Conservation (phyloP, 2,113 vertebrate genomes). For the Peromyscus polionotus region DNA sequence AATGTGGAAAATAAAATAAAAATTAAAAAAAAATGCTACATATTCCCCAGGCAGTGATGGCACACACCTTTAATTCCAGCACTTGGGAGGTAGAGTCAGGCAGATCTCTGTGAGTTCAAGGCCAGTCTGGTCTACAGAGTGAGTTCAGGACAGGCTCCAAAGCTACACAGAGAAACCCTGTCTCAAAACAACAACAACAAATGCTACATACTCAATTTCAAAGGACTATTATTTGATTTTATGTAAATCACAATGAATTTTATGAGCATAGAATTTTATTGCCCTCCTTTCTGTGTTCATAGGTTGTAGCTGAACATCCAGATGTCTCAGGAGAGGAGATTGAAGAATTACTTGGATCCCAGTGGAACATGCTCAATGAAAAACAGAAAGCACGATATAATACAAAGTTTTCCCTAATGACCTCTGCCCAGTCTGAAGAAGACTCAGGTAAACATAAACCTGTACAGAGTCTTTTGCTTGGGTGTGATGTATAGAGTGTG, state of each 20-base stretch:
- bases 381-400: constrained; percentile 92
- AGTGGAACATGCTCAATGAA: constrained; percentile 90
- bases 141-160: too few relatives aligned
- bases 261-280: not conserved
- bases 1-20: constrained; percentile 57
- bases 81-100: too few relatives aligned
- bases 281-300: constrained; percentile 36
- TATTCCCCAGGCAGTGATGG: too few relatives aligned
- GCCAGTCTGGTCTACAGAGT: too few relatives aligned
- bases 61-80: too few relatives aligned
- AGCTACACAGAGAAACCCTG: too few relatives aligned
- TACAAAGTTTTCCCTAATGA: constrained; percentile 91
- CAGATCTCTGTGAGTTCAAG: too few relatives aligned
- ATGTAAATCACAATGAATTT: not conserved
- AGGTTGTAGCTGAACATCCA: constrained; percentile 90
- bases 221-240: not conserved
- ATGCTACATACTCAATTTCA: rapidly evolving
- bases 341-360: constrained; percentile 90
- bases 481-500: constrained; percentile 76
- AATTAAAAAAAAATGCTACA: too few relatives aligned
- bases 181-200: too few relatives aligned
- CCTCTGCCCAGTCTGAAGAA: constrained; percentile 86
- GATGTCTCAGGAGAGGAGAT: constrained; percentile 90
- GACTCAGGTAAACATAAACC: constrained; percentile 88
- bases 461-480: constrained; percentile 83